These are phyloP conservation scores for Thumatha senex DNA, from an alignment of 2,888 invertebrate species.

Conservation along the genomic window DNA sequence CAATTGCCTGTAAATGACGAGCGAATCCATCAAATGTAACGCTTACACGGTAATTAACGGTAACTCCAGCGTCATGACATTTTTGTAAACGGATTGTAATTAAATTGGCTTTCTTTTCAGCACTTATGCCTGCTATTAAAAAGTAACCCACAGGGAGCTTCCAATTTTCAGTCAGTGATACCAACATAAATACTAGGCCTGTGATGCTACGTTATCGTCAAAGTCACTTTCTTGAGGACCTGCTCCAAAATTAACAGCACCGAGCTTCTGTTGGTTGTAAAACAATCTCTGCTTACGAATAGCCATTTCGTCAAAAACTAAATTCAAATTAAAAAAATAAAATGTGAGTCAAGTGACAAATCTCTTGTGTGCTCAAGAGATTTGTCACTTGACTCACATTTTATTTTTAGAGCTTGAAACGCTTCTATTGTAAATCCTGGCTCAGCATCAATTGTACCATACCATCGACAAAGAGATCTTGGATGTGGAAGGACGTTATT, in stretches of 20 bases:
- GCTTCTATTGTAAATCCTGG: constrained; percentile 18
- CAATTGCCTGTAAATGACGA: constrained; percentile 19
- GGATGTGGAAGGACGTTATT: constrained; percentile 30
- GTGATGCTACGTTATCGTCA: constrained; percentile 8
- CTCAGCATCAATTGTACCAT: constrained; percentile 18
- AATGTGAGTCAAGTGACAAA: constrained; percentile 12
- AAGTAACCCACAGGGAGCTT: constrained; percentile 17
- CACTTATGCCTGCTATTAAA: constrained; percentile 28
- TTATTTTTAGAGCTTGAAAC: neutral
- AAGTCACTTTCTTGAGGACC: neutral
- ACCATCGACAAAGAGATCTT: constrained; percentile 27
- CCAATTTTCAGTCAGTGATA: constrained; percentile 11
- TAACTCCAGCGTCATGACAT: constrained; percentile 31
- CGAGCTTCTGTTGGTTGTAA: neutral
- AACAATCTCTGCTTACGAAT: constrained; percentile 16
- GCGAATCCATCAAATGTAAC: constrained; percentile 34
- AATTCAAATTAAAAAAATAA: too few relatives aligned
- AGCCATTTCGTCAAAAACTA: constrained; percentile 25
- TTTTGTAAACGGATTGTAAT: constrained; percentile 31
- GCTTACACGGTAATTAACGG: constrained; percentile 21
- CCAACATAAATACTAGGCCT: constrained; percentile 23
- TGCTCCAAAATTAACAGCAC: constrained; percentile 1
- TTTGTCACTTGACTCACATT: neutral
- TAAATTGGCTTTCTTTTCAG: constrained; percentile 31
- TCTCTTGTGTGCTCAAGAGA: too few relatives aligned